Percentiles rank a stretch among this genome's conserved stretches.
phyloP scores from a whole-genome alignment of 2,113 vertebrate genomes.

The Passer domesticus region DNA sequence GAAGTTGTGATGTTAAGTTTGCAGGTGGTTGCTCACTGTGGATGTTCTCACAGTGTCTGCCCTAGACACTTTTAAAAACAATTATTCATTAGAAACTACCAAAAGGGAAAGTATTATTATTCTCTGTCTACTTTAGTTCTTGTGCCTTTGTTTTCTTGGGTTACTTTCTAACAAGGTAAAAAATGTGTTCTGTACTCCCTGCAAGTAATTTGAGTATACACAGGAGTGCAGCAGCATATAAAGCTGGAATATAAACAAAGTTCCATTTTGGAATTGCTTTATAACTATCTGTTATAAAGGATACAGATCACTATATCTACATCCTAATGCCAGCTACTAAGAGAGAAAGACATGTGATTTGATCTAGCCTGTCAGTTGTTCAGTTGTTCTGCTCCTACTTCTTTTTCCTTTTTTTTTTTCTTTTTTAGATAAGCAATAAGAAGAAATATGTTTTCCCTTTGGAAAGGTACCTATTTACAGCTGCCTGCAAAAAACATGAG shows the following conservation, averaged over 20 bases:
- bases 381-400: background rate
- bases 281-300: background rate
- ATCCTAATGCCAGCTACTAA: background rate
- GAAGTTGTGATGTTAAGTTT: background rate
- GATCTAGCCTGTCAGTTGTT: background rate
- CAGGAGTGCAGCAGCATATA: background rate
- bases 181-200: background rate
- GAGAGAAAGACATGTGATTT: background rate
- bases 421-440: background rate
- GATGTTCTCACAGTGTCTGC: background rate
- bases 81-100: background rate
- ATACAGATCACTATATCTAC: background rate
- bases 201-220: background rate
- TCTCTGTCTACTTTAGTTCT: background rate
- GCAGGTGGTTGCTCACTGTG: background rate
- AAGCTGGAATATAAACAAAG: background rate
- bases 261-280: background rate
- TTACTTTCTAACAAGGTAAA: background rate
- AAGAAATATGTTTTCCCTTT: background rate
- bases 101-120: background rate
- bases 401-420: background rate
- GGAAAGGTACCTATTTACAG: background rate
- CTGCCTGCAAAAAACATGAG: background rate
- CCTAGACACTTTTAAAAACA: background rate
- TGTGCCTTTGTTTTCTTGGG: background rate